Evolutionary conservation across 2,113 vertebrate genomes (phyloP).

Genomic region (Heterocephalus glaber): DNA sequence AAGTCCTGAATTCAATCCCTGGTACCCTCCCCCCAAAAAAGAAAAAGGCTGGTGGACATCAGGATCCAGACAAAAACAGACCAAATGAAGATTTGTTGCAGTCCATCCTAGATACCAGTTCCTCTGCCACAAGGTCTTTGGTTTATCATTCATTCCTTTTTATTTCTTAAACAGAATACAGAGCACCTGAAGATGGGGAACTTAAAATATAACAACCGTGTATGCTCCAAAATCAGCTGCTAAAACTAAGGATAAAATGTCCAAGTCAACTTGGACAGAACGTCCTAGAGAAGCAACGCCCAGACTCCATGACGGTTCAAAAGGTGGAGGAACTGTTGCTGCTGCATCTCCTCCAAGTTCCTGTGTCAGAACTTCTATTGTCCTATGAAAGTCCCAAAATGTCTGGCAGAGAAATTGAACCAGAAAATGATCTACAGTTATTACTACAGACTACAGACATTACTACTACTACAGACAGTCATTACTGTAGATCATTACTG

Average conservation of each 20-base stretch:
- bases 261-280: conserved; percentile 87
- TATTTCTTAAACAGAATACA: conserved; percentile 90
- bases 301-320: too few species aligned
- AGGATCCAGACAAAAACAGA: conserved; percentile 83
- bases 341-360: too few species aligned
- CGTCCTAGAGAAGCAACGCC: conserved; percentile 91
- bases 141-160: neutral
- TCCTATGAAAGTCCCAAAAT: too few species aligned
- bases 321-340: too few species aligned
- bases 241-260: conserved; percentile 93
- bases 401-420: too few species aligned
- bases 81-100: conserved; percentile 86
- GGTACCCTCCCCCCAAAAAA: too few species aligned
- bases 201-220: conserved; percentile 87
- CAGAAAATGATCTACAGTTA: too few species aligned
- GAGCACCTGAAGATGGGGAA: conserved; percentile 93
- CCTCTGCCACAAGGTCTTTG: conserved; percentile 91
- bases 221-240: conserved; percentile 92
- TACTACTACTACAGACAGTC: too few species aligned
- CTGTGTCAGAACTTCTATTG: too few species aligned
- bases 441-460: too few species aligned
- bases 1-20: too few species aligned
- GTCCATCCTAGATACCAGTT: conserved; percentile 91
- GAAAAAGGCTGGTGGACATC: conserved; percentile 88
- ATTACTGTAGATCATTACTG: too few species aligned